phyloP scores from a whole-genome alignment of 2,888 invertebrate species.

The Lepas anatifera region DNA sequence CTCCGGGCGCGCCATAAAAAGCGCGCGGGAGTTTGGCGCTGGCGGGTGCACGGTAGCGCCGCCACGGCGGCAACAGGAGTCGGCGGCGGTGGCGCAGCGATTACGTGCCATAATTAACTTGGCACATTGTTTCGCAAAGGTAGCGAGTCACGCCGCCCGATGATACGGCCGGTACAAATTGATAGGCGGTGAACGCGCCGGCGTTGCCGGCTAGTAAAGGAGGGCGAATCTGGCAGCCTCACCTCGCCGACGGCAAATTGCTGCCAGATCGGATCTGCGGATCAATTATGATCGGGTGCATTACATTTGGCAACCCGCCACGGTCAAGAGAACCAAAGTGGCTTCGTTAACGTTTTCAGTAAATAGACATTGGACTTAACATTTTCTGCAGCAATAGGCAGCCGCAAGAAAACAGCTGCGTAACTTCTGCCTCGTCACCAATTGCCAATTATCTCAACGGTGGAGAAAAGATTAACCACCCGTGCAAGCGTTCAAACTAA shows the following conservation, averaged over 20 bases:
- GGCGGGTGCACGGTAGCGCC: neutral
- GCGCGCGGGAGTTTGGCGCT: neutral
- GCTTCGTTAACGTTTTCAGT: neutral
- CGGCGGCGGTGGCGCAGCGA: neutral
- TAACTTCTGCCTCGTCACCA: neutral
- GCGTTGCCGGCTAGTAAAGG: too few species aligned
- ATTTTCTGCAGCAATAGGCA: neutral
- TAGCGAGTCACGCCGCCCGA: neutral
- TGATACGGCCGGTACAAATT: slow-evolving; percentile 6
- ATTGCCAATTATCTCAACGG: neutral
- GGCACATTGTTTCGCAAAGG: neutral
- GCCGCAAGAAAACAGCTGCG: neutral
- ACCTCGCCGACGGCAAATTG: neutral
- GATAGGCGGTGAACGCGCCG: slow-evolving; percentile 1
- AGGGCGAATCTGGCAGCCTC: too few species aligned
- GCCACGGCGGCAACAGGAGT: neutral
- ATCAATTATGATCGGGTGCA: too few species aligned
- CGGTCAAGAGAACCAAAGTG: too few species aligned
- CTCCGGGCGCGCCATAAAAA: neutral
- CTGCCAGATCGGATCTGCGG: too few species aligned
- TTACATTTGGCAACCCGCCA: too few species aligned
- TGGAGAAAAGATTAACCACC: slow-evolving; percentile 1
- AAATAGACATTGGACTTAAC: slow-evolving; percentile 2
- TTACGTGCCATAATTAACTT: neutral
- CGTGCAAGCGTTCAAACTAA: slow-evolving; percentile 8